Evolutionary conservation across 2,888 invertebrate genomes (phyloP), one percentile per base, ranked within the genome.

Genomic region (Lasioglossum villosulum): DNA sequence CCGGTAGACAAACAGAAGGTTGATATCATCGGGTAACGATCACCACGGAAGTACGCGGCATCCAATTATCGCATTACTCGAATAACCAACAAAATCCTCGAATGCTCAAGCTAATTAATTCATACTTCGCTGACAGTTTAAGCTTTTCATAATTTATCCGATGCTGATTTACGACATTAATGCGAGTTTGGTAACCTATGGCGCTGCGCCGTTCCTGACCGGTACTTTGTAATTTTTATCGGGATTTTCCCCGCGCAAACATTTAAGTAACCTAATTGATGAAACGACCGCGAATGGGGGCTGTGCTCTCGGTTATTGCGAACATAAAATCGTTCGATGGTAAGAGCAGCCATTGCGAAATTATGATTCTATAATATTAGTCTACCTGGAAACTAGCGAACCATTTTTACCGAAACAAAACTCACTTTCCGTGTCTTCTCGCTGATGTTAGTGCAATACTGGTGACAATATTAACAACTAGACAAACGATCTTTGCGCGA

Each of bases 111-210:
- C 78, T 87, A 83, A 86, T 87, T 86, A 87, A 87, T 86, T 84
- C 76, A 86, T 82, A 80, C 87, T 71, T 82, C 74, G 74, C 66
- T 63, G 48, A 63, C 56, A 78, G 84, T 80, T 87, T 84, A 81
- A 87, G 80, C 87, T 86, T 84, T 78, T 82, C 84, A 83, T 84
- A 82, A 87, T 84, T 86, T 83, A 86, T 82, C 84, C 70, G 74
- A 71, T 74, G 77, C 71, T 73, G 76, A 83, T 78, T 78, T 63
- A 71, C 84, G 78, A 45, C 80, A 75, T 72, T 79, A 79, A 86
- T 83, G 59, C 74, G 78, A 70, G 63, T 78, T 83, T 52, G 75
- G 70, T 79, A 78, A 80, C 80, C 75, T 84, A 84, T 79, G 56
- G 12, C n/a, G 12, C n/a, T 56, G 84, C 75, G n/a, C 39, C 4